phyloP scores from a whole-genome alignment of 2,888 invertebrate species.

The Drosophila neonasuta region DNA sequence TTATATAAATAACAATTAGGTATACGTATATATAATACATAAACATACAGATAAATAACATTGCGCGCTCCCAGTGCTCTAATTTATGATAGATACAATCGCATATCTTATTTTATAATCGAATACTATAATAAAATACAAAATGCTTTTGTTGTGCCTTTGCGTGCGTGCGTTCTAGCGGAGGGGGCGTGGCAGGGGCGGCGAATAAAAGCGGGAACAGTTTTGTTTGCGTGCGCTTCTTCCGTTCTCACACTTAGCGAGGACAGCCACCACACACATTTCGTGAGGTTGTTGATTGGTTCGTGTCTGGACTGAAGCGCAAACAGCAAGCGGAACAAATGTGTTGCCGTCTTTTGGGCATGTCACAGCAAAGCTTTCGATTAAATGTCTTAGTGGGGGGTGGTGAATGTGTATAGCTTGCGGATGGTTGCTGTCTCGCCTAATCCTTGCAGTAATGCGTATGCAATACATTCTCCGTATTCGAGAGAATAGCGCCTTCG shows the following conservation, averaged over 20 bases:
- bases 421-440: background rate
- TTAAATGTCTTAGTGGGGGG: background rate
- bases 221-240: background rate
- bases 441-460: constrained; percentile 74
- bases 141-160: constrained; percentile 33
- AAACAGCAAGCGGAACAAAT: constrained; percentile 7
- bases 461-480: constrained; percentile 81
- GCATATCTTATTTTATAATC: constrained; percentile 36
- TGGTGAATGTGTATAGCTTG: background rate
- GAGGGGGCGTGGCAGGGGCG: background rate
- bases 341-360: constrained; percentile 33
- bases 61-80: constrained; percentile 25
- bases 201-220: constrained; percentile 31
- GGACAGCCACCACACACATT: constrained; percentile 10
- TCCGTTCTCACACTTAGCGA: constrained; percentile 3
- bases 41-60: constrained; percentile 30
- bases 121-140: constrained; percentile 68
- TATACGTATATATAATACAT: constrained; percentile 17
- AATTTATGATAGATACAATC: constrained; percentile 21
- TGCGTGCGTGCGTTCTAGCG: constrained; percentile 11
- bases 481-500: constrained; percentile 86
- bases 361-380: constrained; percentile 38
- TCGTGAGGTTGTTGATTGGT: background rate
- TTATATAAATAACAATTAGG: constrained; percentile 43
- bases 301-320: constrained; percentile 12